Evolutionary conservation across 1,140 invertebrate genomes (phyloP).

Genomic region (Cotesia vestalis): DNA sequence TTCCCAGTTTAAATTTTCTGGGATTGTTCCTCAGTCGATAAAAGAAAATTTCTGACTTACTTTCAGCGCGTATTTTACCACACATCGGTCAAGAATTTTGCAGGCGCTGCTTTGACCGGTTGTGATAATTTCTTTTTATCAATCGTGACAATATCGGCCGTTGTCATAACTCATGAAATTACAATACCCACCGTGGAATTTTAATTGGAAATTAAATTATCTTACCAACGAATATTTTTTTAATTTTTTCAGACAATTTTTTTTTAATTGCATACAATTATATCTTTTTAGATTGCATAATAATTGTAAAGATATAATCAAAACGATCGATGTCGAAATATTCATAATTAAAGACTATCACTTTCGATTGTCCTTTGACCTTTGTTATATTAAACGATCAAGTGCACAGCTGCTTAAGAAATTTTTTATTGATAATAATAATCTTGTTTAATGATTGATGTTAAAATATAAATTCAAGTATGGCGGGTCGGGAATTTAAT

Average conservation of each 20-base stretch:
- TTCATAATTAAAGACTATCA: constrained; percentile 41
- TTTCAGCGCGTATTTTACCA: too few species aligned
- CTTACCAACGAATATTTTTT: neutral
- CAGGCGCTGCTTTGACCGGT: neutral
- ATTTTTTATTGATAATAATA: constrained; percentile 3
- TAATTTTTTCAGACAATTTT: neutral
- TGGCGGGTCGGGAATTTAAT: too few species aligned
- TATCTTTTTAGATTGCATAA: too few species aligned
- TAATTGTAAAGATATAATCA: too few species aligned
- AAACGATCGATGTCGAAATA: constrained; percentile 24
- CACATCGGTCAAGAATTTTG: too few species aligned
- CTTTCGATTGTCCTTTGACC: constrained; percentile 57
- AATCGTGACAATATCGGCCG: neutral
- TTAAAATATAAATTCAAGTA: neutral
- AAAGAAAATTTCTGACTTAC: too few species aligned
- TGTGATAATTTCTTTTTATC: neutral
- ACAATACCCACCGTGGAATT: constrained; percentile 15
- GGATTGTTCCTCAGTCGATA: too few species aligned
- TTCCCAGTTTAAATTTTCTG: too few species aligned
- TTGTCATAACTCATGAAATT: neutral
- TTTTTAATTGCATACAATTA: neutral
- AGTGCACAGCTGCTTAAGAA: constrained; percentile 44
- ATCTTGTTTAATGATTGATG: constrained; percentile 8
- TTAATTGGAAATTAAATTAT: neutral
- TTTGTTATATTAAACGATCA: constrained; percentile 43